phyloP scores from a whole-genome alignment of 1,140 invertebrate species.

The Drosophila obscura region DNA sequence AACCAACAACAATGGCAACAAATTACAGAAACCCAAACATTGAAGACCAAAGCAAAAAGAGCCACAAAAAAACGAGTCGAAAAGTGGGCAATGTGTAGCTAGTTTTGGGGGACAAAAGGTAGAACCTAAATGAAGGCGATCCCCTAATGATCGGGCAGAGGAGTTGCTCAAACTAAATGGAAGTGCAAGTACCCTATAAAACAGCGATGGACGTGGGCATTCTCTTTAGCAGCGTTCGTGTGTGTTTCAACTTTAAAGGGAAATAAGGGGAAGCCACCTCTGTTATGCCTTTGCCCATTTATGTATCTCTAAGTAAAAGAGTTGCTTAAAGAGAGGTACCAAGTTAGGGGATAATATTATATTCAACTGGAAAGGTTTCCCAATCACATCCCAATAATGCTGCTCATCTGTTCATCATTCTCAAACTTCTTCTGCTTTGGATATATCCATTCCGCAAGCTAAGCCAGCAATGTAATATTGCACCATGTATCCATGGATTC shows the following conservation, averaged over 20 bases:
- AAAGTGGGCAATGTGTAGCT: slow-evolving; percentile 14
- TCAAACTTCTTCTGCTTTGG: not conserved
- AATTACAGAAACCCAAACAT: slow-evolving; percentile 59
- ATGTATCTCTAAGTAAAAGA: no score
- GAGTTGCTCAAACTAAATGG: no score
- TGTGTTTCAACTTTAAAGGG: no score
- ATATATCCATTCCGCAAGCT: slow-evolving; percentile 27
- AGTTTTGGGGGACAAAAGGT: slow-evolving; percentile 7
- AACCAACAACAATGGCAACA: slow-evolving; percentile 55
- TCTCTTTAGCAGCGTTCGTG: no score
- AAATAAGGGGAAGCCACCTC: no score
- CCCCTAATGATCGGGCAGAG: not conserved
- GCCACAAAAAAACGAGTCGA: not conserved
- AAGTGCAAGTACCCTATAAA: no score
- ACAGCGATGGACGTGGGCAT: no score
- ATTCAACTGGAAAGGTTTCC: slow-evolving; percentile 4
- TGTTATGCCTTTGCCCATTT: no score
- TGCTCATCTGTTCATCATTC: not conserved
- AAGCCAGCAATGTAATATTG: slow-evolving; percentile 57
- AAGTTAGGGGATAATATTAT: not conserved
- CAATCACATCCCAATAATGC: not conserved
- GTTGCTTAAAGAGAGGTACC: not conserved
- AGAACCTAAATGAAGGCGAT: slow-evolving; percentile 1
- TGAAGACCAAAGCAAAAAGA: slow-evolving; percentile 24
- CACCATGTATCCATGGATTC: slow-evolving; percentile 47